phyloP scores from a whole-genome alignment of 2,888 invertebrate species.

The Drosophila longiperda region DNA sequence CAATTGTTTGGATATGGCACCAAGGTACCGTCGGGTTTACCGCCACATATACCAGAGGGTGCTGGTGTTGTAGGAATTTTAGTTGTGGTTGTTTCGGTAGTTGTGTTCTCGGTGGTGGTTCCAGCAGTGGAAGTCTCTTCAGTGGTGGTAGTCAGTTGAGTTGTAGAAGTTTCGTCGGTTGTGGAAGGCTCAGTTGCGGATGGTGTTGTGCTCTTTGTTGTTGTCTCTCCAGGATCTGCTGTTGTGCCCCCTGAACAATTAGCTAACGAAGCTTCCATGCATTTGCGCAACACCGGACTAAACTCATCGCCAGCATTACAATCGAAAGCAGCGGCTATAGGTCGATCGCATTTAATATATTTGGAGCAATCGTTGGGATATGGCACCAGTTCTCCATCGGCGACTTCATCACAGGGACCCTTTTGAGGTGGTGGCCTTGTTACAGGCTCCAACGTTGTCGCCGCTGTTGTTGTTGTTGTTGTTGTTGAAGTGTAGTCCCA shows the following conservation, averaged over 20 bases:
- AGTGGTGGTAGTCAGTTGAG: background rate
- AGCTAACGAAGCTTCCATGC: slow-evolving; percentile 63
- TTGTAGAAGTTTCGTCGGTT: background rate
- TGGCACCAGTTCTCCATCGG: slow-evolving; percentile 51
- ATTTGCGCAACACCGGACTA: slow-evolving; percentile 47
- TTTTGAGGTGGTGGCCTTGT: slow-evolving; percentile 67
- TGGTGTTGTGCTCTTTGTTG: slow-evolving; percentile 13
- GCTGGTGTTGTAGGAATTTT: slow-evolving; percentile 27
- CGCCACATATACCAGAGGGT: slow-evolving; percentile 63
- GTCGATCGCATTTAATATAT: slow-evolving; percentile 64
- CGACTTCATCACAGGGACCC: slow-evolving; percentile 61
- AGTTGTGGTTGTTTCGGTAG: slow-evolving; percentile 17
- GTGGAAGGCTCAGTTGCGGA: slow-evolving; percentile 16
- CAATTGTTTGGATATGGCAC: slow-evolving; percentile 78
- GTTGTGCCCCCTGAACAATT: slow-evolving; percentile 54
- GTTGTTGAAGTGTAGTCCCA: slow-evolving; percentile 62
- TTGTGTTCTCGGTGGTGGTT: slow-evolving; percentile 14
- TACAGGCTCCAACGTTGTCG: slow-evolving; percentile 16
- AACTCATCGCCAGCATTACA: slow-evolving; percentile 69
- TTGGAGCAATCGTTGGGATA: slow-evolving; percentile 75
- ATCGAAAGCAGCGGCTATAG: slow-evolving; percentile 61
- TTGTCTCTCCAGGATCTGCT: background rate
- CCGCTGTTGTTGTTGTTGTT: slow-evolving; percentile 15
- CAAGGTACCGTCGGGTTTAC: slow-evolving; percentile 38
- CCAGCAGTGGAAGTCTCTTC: background rate